These are phyloP conservation scores for Neocloeon triangulifer DNA, from an alignment of 1,140 invertebrate genomes.

Conservation along the genomic window DNA sequence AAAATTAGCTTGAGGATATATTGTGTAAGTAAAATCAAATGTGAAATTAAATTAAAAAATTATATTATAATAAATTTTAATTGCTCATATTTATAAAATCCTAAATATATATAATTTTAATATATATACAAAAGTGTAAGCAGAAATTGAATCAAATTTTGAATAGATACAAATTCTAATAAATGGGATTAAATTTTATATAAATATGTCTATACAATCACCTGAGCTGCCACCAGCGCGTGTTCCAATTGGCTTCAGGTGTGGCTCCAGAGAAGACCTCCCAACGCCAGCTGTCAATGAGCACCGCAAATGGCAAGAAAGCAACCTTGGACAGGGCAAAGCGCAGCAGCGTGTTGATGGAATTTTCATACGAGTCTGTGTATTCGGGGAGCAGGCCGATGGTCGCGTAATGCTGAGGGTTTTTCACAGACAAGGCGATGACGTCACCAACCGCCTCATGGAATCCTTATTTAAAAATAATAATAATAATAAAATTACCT, in stretches of 20 bases:
- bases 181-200: too few relatives aligned
- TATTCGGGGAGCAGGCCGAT: slow-evolving; percentile 24
- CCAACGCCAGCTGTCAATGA: slow-evolving; percentile 28
- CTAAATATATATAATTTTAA: too few relatives aligned
- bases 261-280: slow-evolving; percentile 28
- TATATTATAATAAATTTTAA: too few relatives aligned
- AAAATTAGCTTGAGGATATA: too few relatives aligned
- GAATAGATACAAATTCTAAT: too few relatives aligned
- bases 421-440: slow-evolving; percentile 33
- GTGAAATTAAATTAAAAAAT: too few relatives aligned
- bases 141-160: too few relatives aligned
- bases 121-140: too few relatives aligned
- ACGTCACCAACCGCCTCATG: slow-evolving; percentile 51
- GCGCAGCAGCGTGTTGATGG: slow-evolving; percentile 34
- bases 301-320: slow-evolving; percentile 29
- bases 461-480: slow-evolving; percentile 27
- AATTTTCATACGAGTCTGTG: slow-evolving; percentile 18
- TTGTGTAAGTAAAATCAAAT: too few relatives aligned
- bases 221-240: slow-evolving; percentile 33
- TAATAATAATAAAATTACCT: too few relatives aligned
- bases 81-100: too few relatives aligned
- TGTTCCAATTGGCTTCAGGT: slow-evolving; percentile 23
- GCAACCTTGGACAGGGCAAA: slow-evolving; percentile 36
- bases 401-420: slow-evolving; percentile 27
- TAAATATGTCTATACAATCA: too few relatives aligned